phyloP scores from a whole-genome alignment of 2,797 vertebrate species.

The Ara ararauna region DNA sequence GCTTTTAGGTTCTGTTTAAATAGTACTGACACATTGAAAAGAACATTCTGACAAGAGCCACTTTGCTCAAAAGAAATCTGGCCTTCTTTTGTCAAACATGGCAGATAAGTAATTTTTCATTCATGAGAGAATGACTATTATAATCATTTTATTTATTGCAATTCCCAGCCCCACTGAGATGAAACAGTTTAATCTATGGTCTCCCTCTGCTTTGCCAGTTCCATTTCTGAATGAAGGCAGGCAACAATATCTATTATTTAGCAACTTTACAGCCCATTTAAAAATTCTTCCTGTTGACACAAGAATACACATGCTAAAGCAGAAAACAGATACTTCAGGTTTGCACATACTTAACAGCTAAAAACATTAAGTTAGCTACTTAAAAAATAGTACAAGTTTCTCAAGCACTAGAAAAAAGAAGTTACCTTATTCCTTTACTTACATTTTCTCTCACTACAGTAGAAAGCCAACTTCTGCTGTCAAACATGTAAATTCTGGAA shows the following conservation, averaged over 20 bases:
- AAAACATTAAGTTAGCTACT: not conserved
- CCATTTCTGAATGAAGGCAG: slow-evolving; percentile 43
- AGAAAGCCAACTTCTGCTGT: slow-evolving; percentile 57
- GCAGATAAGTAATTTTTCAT: slow-evolving; percentile 40
- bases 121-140: slow-evolving; percentile 33
- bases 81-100: slow-evolving; percentile 46
- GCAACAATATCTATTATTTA: slow-evolving; percentile 64
- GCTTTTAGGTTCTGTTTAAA: slow-evolving; percentile 4
- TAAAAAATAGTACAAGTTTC: not conserved
- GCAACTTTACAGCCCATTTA: slow-evolving; percentile 43
- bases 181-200: slow-evolving; percentile 47
- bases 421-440: slow-evolving; percentile 14
- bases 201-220: slow-evolving; percentile 42
- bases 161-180: slow-evolving; percentile 59
- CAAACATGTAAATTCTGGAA: slow-evolving; percentile 68
- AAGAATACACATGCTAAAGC: not conserved
- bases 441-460: slow-evolving; percentile 63
- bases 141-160: slow-evolving; percentile 51
- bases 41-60: slow-evolving; percentile 15
- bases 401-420: not conserved
- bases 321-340: not conserved
- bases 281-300: slow-evolving; percentile 57
- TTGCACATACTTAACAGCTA: not conserved
- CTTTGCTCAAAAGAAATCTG: slow-evolving; percentile 32
- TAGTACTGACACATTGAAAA: not conserved